phyloP scores from a whole-genome alignment of 2,113 vertebrate species.

The Condylura cristata region DNA sequence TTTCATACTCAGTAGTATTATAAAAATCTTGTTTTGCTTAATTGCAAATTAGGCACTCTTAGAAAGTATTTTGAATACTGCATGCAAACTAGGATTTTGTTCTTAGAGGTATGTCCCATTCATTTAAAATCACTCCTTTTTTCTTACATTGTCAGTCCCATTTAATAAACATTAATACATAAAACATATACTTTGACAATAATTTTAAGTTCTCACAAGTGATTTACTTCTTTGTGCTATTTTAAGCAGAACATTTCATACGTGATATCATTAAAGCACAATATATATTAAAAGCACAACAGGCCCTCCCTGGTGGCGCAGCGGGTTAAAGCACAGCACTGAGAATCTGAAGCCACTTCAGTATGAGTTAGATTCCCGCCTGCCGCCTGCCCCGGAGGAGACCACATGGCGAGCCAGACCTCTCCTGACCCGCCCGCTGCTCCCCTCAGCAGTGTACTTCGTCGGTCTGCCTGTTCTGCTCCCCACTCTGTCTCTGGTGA shows the following conservation, averaged over 20 bases:
- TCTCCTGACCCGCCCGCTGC: too few species aligned
- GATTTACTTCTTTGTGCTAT: background rate
- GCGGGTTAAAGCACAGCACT: too few species aligned
- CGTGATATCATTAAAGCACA: background rate
- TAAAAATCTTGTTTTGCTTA: background rate
- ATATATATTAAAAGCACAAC: background rate
- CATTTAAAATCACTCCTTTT: background rate
- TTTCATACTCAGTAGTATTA: background rate
- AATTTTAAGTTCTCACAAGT: background rate
- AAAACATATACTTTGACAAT: background rate
- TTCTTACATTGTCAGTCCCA: background rate
- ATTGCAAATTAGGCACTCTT: background rate
- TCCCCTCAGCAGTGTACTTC: too few species aligned
- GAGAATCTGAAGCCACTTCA: too few species aligned
- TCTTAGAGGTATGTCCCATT: background rate
- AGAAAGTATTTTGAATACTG: conserved; percentile 2
- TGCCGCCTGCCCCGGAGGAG: too few species aligned
- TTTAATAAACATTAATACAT: background rate
- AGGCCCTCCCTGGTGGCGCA: too few species aligned
- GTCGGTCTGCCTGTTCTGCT: too few species aligned
- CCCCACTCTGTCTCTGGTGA: too few species aligned
- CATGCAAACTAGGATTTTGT: background rate
- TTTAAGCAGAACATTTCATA: background rate
- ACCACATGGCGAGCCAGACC: too few species aligned
- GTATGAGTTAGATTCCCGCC: too few species aligned